A percentile compares a stretch with the other conserved stretches of the same genome.
phyloP scores from a whole-genome alignment of 2,888 invertebrate species.

The Macrophya annulata region DNA sequence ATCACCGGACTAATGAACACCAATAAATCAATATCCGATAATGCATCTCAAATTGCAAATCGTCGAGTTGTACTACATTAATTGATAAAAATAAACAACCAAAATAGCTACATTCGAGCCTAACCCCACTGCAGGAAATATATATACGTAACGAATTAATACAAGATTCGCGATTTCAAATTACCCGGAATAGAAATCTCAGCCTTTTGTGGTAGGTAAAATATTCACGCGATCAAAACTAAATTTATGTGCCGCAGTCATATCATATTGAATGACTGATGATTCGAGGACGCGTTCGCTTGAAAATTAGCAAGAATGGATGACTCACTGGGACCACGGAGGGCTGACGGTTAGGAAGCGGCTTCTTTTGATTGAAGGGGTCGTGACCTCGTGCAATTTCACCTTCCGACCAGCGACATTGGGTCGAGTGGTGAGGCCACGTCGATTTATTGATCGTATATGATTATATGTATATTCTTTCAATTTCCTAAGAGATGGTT shows the following conservation, averaged over 20 bases:
- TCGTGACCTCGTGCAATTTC: slow-evolving; percentile 44
- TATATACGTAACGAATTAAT: neutral
- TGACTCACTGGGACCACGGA: slow-evolving; percentile 1
- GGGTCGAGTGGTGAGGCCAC: slow-evolving; percentile 29
- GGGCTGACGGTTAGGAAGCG: neutral
- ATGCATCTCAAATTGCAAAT: neutral
- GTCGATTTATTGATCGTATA: slow-evolving; percentile 12
- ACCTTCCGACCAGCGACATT: slow-evolving; percentile 40
- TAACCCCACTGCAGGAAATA: neutral
- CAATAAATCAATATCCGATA: neutral
- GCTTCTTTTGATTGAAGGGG: slow-evolving; percentile 46
- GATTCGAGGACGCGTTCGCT: neutral
- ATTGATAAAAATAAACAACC: neutral
- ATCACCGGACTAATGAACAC: no score
- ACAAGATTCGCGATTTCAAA: neutral
- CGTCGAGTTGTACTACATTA: neutral
- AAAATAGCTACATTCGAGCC: neutral
- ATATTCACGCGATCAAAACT: neutral
- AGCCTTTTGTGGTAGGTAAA: neutral
- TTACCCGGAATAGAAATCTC: neutral
- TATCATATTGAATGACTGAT: neutral
- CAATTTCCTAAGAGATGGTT: neutral
- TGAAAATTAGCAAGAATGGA: neutral
- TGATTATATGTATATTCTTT: neutral
- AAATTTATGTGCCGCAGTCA: neutral